Base-by-base conservation (phyloP, 1,140 invertebrate genomes). In the Ceratina calcarata region DNA sequence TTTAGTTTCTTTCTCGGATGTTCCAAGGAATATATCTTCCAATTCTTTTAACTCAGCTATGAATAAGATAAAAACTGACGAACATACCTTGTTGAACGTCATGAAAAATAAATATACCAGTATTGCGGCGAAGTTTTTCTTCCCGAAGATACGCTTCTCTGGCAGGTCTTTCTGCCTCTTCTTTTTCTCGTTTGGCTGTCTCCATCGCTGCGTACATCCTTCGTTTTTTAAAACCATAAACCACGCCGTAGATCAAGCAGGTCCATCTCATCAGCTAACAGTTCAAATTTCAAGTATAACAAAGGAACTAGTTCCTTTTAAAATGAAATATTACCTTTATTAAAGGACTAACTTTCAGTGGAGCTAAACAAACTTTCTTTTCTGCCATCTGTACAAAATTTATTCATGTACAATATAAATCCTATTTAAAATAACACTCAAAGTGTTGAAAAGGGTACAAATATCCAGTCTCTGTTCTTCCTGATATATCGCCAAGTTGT, bases 251-350 rank as follows among this genome's bases (percentile, higher is more conserved):
- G 22, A 69, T 57, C 71, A 86, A 77, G 24, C 55, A 60, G 1
- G 32, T 15, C 80, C 82, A 84, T 67, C 77, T 84, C 2, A 15
- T 22, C 49, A 78, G 60, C 75, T 83, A n/a, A n/a, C 4, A 7
- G 27, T 73, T 16, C 13, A 22, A 58, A 62, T 20, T 32, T 24
- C 51, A 0, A 10, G 13, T 15, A 24, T 3, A 37, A 8, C 32
- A 55, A 49, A 24, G 27, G 12, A 55, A 0, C 15, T 58, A 60
- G n/a, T 8, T 10, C 22, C 49, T 45, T 1, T 65, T 58, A 13
- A 1, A 64, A 20, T 6, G 45, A 51, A 15, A 16, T 2, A 27
- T 53, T 81, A 84, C 76, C 76, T 84, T 86, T 72, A 78, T 79
- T 0, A 76, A 13, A 15, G 72, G 61, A 61, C 20, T 74, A 68